Percentiles rank a stretch among this genome's conserved stretches.
phyloP scores from a whole-genome alignment of 2,797 vertebrate genomes.

The Cyprinella venusta region DNA sequence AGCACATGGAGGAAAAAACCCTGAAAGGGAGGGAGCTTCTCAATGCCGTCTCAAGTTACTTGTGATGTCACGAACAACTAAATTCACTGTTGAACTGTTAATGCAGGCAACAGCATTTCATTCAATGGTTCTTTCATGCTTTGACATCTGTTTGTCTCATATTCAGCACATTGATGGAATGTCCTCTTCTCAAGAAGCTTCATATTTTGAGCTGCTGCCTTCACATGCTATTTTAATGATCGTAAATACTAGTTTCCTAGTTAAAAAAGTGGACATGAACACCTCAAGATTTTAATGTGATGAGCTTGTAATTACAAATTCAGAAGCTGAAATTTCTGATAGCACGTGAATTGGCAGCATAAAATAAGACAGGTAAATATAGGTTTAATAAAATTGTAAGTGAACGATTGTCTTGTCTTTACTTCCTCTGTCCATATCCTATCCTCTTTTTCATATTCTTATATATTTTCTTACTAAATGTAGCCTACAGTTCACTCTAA shows the following conservation, averaged over 20 bases:
- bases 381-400: background rate
- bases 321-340: too few relatives aligned
- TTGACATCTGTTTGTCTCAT: background rate
- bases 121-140: background rate
- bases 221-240: too few relatives aligned
- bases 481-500: background rate
- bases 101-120: conserved; percentile 32
- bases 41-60: conserved; percentile 75
- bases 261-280: too few relatives aligned
- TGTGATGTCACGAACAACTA: conserved; percentile 72
- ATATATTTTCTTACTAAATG: background rate
- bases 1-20: conserved; percentile 67
- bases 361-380: background rate
- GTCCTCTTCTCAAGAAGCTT: background rate
- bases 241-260: too few relatives aligned
- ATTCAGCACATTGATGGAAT: background rate
- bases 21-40: conserved; percentile 64
- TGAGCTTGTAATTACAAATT: too few relatives aligned
- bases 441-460: too few relatives aligned
- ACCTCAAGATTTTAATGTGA: too few relatives aligned
- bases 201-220: background rate
- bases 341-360: too few relatives aligned
- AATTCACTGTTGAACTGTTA: conserved; percentile 66
- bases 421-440: too few relatives aligned
- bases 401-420: background rate